phyloP scores from a whole-genome alignment of 2,113 vertebrate genomes.

The Leucosticte australis region DNA sequence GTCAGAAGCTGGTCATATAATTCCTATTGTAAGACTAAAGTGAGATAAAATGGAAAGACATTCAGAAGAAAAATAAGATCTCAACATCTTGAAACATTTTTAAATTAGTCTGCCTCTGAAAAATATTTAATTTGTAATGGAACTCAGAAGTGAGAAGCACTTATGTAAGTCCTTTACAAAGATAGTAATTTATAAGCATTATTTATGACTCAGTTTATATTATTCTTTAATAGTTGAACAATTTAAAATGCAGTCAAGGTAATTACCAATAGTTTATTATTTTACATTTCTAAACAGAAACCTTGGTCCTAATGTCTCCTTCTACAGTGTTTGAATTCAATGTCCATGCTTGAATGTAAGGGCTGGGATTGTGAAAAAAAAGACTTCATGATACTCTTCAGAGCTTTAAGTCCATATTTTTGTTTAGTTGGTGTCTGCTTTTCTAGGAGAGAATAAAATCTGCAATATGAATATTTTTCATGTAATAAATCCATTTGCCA shows the following conservation, averaged over 20 bases:
- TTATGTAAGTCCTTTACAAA: not conserved
- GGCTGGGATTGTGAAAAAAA: not conserved
- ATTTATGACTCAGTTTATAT: not conserved
- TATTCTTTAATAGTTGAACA: not conserved
- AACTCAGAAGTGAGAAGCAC: not conserved
- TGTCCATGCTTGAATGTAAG: not conserved
- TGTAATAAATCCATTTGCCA: not conserved
- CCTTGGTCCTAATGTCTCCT: rapidly evolving
- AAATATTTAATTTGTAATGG: not conserved
- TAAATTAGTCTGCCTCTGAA: not conserved
- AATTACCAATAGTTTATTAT: not conserved
- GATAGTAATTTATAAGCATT: not conserved
- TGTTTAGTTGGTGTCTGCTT: not conserved
- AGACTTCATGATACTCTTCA: not conserved
- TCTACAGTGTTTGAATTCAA: not conserved
- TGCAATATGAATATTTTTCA: not conserved
- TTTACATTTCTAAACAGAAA: not conserved
- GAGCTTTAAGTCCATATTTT: not conserved
- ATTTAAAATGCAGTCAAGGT: not conserved
- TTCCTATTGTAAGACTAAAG: not conserved
- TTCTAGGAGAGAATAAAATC: not conserved
- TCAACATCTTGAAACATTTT: not conserved
- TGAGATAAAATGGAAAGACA: not conserved
- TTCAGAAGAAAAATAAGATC: not conserved
- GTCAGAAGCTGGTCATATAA: not conserved